A percentile compares a stretch with the other conserved stretches of the same genome.
Evolutionary conservation across 2,113 vertebrate species (phyloP).

Genomic region (Procavia capensis): DNA sequence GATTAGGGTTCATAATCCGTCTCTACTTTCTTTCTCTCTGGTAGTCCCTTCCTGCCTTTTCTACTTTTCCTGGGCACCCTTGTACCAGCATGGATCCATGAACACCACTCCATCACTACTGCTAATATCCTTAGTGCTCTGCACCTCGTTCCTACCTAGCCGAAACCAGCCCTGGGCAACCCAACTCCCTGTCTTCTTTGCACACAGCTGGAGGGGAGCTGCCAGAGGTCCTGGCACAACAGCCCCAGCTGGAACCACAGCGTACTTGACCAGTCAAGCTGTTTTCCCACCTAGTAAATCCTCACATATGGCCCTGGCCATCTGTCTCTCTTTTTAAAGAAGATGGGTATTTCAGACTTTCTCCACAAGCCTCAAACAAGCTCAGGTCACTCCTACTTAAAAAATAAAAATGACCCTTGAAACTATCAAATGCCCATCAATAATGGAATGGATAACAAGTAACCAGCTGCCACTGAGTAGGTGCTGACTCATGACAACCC

Average conservation of each 20-base stretch:
- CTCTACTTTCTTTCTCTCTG: conserved; percentile 63
- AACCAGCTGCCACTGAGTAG: background rate
- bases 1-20: conserved; percentile 7
- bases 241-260: conserved; percentile 7
- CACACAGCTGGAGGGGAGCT: background rate
- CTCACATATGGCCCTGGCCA: background rate
- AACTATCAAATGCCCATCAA: conserved; percentile 9
- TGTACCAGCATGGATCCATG: background rate
- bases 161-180: conserved; percentile 11
- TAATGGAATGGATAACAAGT: background rate
- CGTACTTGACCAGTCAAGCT: background rate
- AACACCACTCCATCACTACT: background rate
- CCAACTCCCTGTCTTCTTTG: background rate
- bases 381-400: conserved; percentile 2
- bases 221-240: conserved; percentile 32
- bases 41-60: conserved; percentile 29
- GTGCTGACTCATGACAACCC: background rate
- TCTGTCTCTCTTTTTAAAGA: conserved; percentile 19
- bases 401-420: conserved; percentile 11
- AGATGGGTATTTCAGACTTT: conserved; percentile 40
- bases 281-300: background rate
- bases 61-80: conserved; percentile 6
- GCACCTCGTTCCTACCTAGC: background rate
- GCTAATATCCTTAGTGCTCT: background rate
- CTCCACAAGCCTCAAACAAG: conserved; percentile 28